Conservation (phyloP, 2,888 invertebrate species). For the Melanotus villosus region DNA sequence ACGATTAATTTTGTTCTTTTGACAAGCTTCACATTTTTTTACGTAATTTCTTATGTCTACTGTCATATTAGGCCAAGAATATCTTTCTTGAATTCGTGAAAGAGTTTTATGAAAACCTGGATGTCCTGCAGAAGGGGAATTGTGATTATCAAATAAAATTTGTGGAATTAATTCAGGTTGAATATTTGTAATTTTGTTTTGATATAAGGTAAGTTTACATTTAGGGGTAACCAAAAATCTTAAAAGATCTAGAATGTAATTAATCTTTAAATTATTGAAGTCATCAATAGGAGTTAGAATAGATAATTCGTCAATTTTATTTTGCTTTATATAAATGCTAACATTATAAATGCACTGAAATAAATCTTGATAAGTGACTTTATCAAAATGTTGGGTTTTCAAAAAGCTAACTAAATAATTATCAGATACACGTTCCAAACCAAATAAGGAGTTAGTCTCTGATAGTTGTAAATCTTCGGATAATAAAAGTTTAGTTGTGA, state of each 20-base stretch:
- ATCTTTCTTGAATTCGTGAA: too few species aligned
- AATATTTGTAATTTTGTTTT: too few species aligned
- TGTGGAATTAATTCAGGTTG: too few species aligned
- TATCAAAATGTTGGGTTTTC: background rate
- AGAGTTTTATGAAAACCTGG: background rate
- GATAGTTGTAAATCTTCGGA: too few species aligned
- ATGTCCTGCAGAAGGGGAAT: background rate
- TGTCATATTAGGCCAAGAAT: too few species aligned
- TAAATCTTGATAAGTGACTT: too few species aligned
- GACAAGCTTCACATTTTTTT: slow-evolving; percentile 51
- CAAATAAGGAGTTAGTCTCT: too few species aligned
- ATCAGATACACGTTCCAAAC: too few species aligned
- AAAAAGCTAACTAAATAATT: too few species aligned
- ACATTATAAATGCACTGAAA: too few species aligned
- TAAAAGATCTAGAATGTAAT: background rate
- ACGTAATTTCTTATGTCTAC: slow-evolving; percentile 51
- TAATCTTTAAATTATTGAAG: background rate
- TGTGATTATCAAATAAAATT: too few species aligned
- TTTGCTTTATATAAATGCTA: background rate
- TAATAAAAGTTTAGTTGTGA: too few species aligned
- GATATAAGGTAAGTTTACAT: background rate
- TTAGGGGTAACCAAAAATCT: background rate
- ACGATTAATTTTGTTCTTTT: slow-evolving; percentile 50
- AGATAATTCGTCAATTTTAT: background rate
- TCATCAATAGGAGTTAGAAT: background rate